These are phyloP conservation scores for Lamellibrachia luymesi DNA, from an alignment of 1,140 invertebrate genomes.

Conservation along the genomic window DNA sequence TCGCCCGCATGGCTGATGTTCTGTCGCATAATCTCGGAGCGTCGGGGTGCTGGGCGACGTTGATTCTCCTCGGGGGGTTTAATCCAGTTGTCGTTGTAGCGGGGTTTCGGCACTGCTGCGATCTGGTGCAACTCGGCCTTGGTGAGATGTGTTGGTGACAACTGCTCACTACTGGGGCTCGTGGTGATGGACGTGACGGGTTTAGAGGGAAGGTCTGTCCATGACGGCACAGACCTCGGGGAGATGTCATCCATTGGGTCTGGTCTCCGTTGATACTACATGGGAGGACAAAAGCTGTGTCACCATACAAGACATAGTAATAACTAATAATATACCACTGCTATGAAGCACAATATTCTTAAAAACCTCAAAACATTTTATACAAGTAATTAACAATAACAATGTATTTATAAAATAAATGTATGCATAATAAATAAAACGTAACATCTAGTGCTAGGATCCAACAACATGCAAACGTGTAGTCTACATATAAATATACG, in stretches of 20 bases:
- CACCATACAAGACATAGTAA: background rate
- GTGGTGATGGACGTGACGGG: conserved; percentile 14
- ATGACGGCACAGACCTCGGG: background rate
- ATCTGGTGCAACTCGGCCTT: background rate
- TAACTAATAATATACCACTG: too few relatives aligned
- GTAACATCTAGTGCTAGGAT: too few relatives aligned
- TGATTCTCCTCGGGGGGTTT: background rate
- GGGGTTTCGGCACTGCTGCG: background rate
- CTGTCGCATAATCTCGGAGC: conserved; percentile 64
- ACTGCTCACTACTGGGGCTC: conserved; percentile 28
- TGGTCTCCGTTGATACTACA: background rate
- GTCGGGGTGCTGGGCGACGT: background rate
- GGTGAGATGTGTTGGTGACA: background rate
- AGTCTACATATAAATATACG: too few relatives aligned
- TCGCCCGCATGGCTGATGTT: conserved; percentile 73
- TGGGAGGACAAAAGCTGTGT: background rate
- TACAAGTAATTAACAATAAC: too few relatives aligned
- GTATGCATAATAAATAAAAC: too few relatives aligned
- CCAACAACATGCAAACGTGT: too few relatives aligned
- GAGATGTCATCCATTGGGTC: background rate
- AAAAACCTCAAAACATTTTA: too few relatives aligned
- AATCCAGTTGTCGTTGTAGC: background rate
- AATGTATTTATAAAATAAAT: too few relatives aligned
- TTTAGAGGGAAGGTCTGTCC: background rate
- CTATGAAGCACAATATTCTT: too few relatives aligned